phyloP scores from a whole-genome alignment of 2,888 invertebrate genomes.

The Thecocarcelia acutangulata region DNA sequence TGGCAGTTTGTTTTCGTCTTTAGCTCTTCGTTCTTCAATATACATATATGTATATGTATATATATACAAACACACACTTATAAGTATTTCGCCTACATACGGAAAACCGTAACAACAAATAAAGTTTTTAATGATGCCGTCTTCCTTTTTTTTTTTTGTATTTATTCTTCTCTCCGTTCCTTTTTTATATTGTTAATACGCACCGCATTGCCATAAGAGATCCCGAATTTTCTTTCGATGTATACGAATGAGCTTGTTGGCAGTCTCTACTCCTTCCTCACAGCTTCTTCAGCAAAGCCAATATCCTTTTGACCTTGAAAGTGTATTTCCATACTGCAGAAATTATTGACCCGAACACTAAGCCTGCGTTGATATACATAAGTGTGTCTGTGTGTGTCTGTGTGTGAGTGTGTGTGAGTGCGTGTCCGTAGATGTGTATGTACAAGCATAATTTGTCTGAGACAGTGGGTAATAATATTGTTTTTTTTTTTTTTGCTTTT shows the following conservation, averaged over 20 bases:
- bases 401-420: constrained; percentile 13
- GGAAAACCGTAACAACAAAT: constrained; percentile 51
- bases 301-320: constrained; percentile 82
- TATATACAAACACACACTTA: neutral
- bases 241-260: constrained; percentile 26
- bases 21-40: neutral
- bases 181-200: neutral
- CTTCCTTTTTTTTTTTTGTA: constrained; percentile 6
- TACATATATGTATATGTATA: neutral
- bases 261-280: constrained; percentile 22
- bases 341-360: constrained; percentile 79
- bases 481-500: neutral
- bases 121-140: constrained; percentile 33
- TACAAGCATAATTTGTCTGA: constrained; percentile 63
- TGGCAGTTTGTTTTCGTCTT: neutral
- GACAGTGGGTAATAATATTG: constrained; percentile 37
- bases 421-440: neutral
- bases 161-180: neutral
- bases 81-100: constrained; percentile 21
- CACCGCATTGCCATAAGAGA: constrained; percentile 1
- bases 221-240: constrained; percentile 51
- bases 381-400: neutral
- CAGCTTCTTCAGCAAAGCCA: constrained; percentile 73
- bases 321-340: constrained; percentile 78
- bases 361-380: constrained; percentile 13